Percentiles rank a stretch among this genome's conserved stretches.
phyloP scores from a whole-genome alignment of 2,888 invertebrate species.

The Drosophila atripex region DNA sequence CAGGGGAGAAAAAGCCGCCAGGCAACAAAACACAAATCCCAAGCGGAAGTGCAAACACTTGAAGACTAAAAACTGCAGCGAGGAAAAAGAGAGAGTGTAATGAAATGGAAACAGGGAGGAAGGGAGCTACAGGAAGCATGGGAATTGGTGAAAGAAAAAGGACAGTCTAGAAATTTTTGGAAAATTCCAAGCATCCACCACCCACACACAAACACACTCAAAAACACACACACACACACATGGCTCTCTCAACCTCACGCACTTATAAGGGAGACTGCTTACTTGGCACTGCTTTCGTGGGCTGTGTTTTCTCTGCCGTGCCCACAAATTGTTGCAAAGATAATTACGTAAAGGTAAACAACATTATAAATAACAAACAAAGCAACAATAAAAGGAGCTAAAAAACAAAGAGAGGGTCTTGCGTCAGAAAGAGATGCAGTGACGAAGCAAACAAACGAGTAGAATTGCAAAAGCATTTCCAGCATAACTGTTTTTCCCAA shows the following conservation, averaged over 20 bases:
- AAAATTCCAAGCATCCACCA: conserved; percentile 74
- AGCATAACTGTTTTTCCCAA: conserved; percentile 32
- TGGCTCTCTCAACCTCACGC: conserved; percentile 11
- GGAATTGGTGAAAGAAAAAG: conserved; percentile 35
- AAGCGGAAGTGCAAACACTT: conserved; percentile 74
- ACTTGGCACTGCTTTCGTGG: conserved; percentile 13
- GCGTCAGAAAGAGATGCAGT: conserved; percentile 7
- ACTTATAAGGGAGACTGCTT: conserved; percentile 13
- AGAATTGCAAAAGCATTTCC: conserved; percentile 15
- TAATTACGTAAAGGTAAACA: conserved; percentile 80
- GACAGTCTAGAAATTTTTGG: conserved; percentile 62
- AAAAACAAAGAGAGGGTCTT: background rate
- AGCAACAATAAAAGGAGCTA: conserved; percentile 10
- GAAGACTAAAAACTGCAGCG: conserved; percentile 52
- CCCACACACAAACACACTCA: conserved; percentile 17
- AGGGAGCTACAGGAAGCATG: background rate
- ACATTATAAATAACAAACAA: conserved; percentile 70
- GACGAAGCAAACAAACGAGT: conserved; percentile 16
- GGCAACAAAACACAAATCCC: conserved; percentile 38
- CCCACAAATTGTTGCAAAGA: conserved; percentile 67
- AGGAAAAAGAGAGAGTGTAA: conserved; percentile 3
- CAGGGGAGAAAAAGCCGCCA: conserved; percentile 14
- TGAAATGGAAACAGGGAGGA: conserved; percentile 1
- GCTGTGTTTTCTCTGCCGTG: conserved; percentile 6
- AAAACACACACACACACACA: conserved; percentile 14